Percentiles rank a stretch among this genome's conserved stretches.
Conservation (phyloP, 1,140 invertebrate genomes). For the Neuroterus valhalla region DNA sequence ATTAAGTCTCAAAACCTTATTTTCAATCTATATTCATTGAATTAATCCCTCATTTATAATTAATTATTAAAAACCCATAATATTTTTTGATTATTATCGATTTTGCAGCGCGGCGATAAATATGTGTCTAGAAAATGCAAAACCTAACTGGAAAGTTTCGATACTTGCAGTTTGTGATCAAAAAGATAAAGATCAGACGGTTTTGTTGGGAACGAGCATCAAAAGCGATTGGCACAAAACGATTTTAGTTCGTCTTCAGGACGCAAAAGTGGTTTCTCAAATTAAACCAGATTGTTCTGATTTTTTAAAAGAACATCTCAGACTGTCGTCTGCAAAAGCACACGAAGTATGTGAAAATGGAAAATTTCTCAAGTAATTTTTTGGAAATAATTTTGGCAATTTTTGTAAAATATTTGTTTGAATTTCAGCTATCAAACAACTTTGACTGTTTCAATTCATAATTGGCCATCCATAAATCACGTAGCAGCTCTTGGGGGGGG, state of each 20-base stretch:
- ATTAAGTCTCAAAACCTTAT: too few species aligned
- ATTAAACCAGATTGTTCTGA: conserved; percentile 40
- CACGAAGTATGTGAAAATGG: conserved; percentile 46
- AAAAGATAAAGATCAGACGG: conserved; percentile 47
- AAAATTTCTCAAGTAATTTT: too few species aligned
- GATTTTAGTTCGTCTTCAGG: conserved; percentile 49
- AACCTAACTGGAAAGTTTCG: conserved; percentile 43
- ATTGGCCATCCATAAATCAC: background rate
- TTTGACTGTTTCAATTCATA: background rate
- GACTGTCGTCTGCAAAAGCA: conserved; percentile 40
- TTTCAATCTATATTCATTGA: too few species aligned
- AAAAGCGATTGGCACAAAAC: conserved; percentile 55
- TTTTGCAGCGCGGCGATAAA: conserved; percentile 48
- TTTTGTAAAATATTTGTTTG: too few species aligned
- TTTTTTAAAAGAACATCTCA: conserved; percentile 48
- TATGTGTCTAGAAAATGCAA: conserved; percentile 38
- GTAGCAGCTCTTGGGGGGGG: too few species aligned
- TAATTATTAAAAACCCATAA: conserved; percentile 19
- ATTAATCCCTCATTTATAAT: conserved; percentile 11
- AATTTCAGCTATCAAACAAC: too few species aligned
- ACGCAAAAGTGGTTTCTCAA: conserved; percentile 38
- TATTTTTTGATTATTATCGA: conserved; percentile 29
- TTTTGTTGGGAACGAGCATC: conserved; percentile 56
- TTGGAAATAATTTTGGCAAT: too few species aligned
- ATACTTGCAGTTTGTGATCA: conserved; percentile 62